These are phyloP conservation scores for Tachysurus vachellii DNA, from an alignment of 2,113 vertebrate genomes.

Conservation along the genomic window DNA sequence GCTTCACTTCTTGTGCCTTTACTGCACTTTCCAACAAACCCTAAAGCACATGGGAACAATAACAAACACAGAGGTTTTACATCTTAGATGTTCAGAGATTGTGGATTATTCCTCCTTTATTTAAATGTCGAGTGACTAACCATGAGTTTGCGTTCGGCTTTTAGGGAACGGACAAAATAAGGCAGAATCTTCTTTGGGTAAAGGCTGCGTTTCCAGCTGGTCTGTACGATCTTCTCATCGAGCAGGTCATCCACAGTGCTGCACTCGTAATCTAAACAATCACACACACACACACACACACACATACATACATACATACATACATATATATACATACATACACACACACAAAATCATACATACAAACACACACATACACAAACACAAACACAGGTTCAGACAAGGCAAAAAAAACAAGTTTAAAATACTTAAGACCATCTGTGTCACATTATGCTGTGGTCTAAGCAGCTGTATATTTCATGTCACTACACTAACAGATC, in stretches of 20 bases:
- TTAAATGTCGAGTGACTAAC: slow-evolving; percentile 67
- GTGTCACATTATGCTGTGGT: background rate
- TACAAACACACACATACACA: background rate
- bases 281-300: background rate
- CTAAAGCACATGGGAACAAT: slow-evolving; percentile 62
- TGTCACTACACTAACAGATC: background rate
- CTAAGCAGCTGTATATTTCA: background rate
- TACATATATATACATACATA: background rate
- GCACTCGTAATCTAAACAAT: slow-evolving; percentile 57
- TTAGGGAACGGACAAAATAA: slow-evolving; percentile 77
- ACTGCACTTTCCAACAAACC: slow-evolving; percentile 72
- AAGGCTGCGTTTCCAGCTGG: slow-evolving; percentile 76
- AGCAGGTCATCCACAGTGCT: slow-evolving; percentile 80
- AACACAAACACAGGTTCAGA: background rate
- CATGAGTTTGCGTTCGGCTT: slow-evolving; percentile 83
- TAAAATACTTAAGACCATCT: background rate
- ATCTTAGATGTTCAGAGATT: background rate
- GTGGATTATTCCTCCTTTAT: background rate
- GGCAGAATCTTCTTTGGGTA: slow-evolving; percentile 82
- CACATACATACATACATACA: background rate
- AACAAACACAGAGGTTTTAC: background rate
- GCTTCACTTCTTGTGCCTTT: slow-evolving; percentile 68
- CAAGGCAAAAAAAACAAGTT: background rate
- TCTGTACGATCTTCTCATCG: slow-evolving; percentile 85
- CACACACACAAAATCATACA: background rate